Evolutionary conservation across 2,888 invertebrate species (phyloP), one percentile per base, ranked within the genome.

Genomic region (Agrilus mali): DNA sequence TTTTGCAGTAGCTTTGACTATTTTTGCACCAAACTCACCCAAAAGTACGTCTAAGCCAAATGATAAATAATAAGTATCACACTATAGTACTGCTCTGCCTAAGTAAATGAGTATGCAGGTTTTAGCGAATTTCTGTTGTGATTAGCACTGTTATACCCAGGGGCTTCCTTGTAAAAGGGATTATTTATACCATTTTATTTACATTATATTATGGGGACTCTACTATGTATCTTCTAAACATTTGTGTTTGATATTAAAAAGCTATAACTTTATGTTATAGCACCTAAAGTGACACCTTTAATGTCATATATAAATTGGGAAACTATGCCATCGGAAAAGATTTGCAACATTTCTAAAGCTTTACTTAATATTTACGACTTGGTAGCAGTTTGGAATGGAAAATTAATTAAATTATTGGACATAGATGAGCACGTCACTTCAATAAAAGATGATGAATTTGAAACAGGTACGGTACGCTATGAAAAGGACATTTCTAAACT

Each of bases 291-390:
- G 44, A 70, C 71, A 20, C 66, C 75, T 45, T 61, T 64, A 42
- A 70, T 82, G 52, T 73, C 80, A 37, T 66, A 72, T 55, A 69
- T 89, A 7, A 66, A 73, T 52, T 90, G 87, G 87, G 56, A 70
- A 2, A 62, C 69, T 39, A 78, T 80, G 75, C 69, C 68, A 20
- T 75, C 85, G 1, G 53, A 53, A 33, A 66, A 82, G 57, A 67
- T 89, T 10, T 85, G 80, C 58, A 79, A 86, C 59, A 70, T 83
- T 14, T 73, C 80, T 55, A 71, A 88, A 54, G 85, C 85, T 0
- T 62, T 88, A 42, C 72, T 72, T 52, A 77, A 80, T 20, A 58
- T 82, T 27, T 77, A 78, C 58, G 67, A 74, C 4, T 64, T 86
- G 32, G 71, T 68, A 12, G 78, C 84, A 7, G 72, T 60, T 47